Percentiles rank a stretch among this genome's conserved stretches.
Conservation (phyloP, 2,888 invertebrate species). For the Vanessa cardui region DNA sequence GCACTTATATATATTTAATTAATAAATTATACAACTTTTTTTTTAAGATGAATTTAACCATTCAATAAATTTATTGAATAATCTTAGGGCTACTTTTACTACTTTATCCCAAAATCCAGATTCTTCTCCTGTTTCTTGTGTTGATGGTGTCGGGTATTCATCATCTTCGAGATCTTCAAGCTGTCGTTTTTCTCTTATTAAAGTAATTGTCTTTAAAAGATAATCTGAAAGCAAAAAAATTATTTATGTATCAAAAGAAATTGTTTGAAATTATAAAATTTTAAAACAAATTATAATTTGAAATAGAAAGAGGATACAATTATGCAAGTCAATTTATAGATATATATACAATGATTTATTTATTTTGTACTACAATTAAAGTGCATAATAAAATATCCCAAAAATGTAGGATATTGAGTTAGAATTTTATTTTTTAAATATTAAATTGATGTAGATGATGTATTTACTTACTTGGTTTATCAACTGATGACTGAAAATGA, state of each 20-base stretch:
- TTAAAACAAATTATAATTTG: too few species aligned
- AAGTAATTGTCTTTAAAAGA: background rate
- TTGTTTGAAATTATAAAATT: too few species aligned
- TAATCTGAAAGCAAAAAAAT: slow-evolving; percentile 13
- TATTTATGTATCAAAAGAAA: too few species aligned
- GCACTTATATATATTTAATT: too few species aligned
- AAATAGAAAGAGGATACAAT: too few species aligned
- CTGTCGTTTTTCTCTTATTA: slow-evolving; percentile 59
- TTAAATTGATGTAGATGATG: too few species aligned
- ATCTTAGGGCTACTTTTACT: slow-evolving; percentile 70
- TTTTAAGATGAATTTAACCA: slow-evolving; percentile 69
- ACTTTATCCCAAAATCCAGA: slow-evolving; percentile 75
- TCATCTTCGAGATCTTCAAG: slow-evolving; percentile 67
- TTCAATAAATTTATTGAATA: slow-evolving; percentile 72
- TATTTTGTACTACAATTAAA: too few species aligned
- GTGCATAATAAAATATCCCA: too few species aligned
- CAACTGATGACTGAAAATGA: slow-evolving; percentile 52
- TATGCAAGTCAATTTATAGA: too few species aligned
- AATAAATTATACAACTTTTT: background rate
- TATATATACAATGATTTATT: too few species aligned
- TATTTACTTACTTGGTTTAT: slow-evolving; percentile 39
- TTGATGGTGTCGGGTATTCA: slow-evolving; percentile 55
- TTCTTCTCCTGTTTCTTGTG: slow-evolving; percentile 64
- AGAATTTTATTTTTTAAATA: background rate
- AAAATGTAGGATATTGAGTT: too few species aligned